phyloP scores from a whole-genome alignment of 2,888 invertebrate species.

The Tethea ocularis region DNA sequence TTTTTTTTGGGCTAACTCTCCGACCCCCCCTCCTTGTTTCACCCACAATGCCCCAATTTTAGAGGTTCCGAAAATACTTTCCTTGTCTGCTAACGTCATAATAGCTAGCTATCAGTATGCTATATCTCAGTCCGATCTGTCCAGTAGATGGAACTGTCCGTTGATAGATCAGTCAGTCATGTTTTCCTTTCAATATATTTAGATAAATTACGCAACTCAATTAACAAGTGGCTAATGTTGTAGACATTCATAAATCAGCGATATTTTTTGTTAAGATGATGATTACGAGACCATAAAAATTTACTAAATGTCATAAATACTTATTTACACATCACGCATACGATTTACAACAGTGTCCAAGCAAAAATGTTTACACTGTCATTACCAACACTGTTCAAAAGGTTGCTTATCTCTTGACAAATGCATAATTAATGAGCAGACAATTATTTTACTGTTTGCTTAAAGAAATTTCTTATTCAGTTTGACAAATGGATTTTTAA shows the following conservation, averaged over 20 bases:
- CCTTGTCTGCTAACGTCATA: no score
- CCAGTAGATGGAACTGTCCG: no score
- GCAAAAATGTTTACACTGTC: constrained; percentile 38
- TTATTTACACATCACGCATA: constrained; percentile 19
- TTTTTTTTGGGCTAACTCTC: no score
- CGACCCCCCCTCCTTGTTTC: no score
- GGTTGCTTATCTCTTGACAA: constrained; percentile 45
- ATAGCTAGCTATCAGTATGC: no score
- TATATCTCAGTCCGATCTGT: no score
- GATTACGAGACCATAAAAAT: constrained; percentile 23
- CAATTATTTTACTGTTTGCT: constrained; percentile 37
- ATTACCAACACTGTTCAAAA: constrained; percentile 40
- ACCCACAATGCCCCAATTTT: no score
- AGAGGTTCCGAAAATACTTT: no score
- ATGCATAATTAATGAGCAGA: constrained; percentile 50
- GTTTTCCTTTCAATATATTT: not conserved
- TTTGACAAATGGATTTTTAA: constrained; percentile 18
- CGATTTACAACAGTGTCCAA: constrained; percentile 24
- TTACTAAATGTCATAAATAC: constrained; percentile 26
- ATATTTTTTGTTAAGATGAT: constrained; percentile 17
- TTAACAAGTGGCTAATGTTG: not conserved
- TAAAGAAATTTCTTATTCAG: constrained; percentile 41
- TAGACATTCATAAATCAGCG: no score
- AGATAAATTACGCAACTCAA: not conserved
- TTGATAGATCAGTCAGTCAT: constrained; percentile 21